Base-by-base conservation (phyloP, 2,888 invertebrate genomes). In the Dryobota labecula region DNA sequence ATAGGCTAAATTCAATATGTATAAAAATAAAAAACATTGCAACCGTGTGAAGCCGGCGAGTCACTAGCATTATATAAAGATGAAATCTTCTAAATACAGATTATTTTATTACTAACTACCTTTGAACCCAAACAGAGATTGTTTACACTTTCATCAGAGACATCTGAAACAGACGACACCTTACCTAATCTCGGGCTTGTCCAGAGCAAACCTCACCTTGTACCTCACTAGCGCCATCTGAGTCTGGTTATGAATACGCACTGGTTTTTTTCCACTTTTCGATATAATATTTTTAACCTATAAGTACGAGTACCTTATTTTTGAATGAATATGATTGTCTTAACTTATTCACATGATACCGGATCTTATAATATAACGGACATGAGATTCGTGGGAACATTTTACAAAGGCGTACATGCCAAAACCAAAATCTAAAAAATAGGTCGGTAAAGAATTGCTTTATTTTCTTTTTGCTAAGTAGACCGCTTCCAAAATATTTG, bases 361-460 rank as follows among this genome's bases (percentile, higher is more conserved):
- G 56, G 70, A 73, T 77, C 78, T 73, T 56, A 15, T 20, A 36
- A 18, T 24, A 47, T 54, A 49, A 24, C 41, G 47, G 30, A 24
- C 41, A 41, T 56, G n/a, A 33, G n/a, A 67, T 70, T 57, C 78
- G 70, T 73, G 73, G 56, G 70, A 73, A 77, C 8, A 6, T 11
- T 69, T 56, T 24, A 45, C 51, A 67, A 72, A 54, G 30, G 45
- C 33, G 33, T 20, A 49, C 5, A 27, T 36, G 27, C n/a, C 30
- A 58, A 11, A 60, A 60, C 1, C 11, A 13, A n/a, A 7, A 11
- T 18, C 3, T n/a, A 20, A 5, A 36, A 15, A 27, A 53, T 43
- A 18, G 27, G 8, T 47, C 2, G 20, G 20, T 30, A 68, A 60
- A 41, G n/a, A 4, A n/a, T 8, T 60, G 9, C 27, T 30, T 60